Evolutionary conservation across 2,888 invertebrate species (phyloP), one percentile per base, ranked within the genome.

Genomic region (Apodemia zela): DNA sequence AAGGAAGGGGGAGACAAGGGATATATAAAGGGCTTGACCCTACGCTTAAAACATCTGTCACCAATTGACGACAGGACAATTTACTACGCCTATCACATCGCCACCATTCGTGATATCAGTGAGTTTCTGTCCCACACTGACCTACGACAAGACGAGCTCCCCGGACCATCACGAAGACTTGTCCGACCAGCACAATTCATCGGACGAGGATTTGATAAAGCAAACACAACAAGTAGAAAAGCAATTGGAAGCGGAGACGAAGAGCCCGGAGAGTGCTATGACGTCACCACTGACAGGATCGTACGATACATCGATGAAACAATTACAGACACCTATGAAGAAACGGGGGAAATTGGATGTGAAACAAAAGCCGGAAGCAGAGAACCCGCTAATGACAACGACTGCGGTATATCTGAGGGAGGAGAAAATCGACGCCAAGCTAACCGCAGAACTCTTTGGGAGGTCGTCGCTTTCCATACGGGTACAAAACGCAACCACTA

Each of bases 11-110:
- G 8, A 10, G 3, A 8, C 21, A 10, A 11, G 18, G 3, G 0
- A 3, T 10, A 18, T 25, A 25, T 25, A 25, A 25, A 25, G 25
- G 25, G 25, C 3, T 3, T 2, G 25, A 25, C 25, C 25, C 25
- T 25, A 25, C 25, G 25, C 2, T 25, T 25, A 18, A 49, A 49
- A 18, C 7, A 51, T 51, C 49, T 21, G 49, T 51, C 21, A 51
- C 11, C 49, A 18, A 51, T 51, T 21, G 49, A 51, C 49, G 18
- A 18, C 49, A 49, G 49, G 10, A 10, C n/a, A 18, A 4, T 7
- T 3, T 49, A 47, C 47, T 47, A n/a, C n/a, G 47, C 5, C 47
- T 49, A 51, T 21, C 49, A 51, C 49, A 51, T 51, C 49, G 49
- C 49, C 21, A 51, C 49, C 21, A 51, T 21, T 11, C 18, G 49